A percentile compares a stretch with the other conserved stretches of the same genome.
These are phyloP conservation scores for Aldrovandia affinis DNA, from an alignment of 2,797 vertebrate genomes.

Conservation along the genomic window DNA sequence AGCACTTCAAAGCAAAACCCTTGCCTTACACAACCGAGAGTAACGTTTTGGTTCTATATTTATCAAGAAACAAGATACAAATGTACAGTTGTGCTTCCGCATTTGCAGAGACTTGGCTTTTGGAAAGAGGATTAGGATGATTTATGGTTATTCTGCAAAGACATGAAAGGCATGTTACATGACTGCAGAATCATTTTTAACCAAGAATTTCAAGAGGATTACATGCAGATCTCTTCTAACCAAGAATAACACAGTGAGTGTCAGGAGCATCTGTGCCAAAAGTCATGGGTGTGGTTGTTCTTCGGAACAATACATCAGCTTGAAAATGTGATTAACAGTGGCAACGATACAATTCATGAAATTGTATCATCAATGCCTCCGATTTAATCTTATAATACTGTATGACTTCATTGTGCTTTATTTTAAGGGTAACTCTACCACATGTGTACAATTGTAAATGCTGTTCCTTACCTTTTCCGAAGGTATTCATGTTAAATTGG, in stretches of 20 bases:
- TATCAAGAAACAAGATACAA: conserved; percentile 32
- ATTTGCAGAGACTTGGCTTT: conserved; percentile 37
- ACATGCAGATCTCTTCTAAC: conserved; percentile 33
- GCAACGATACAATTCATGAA: background rate
- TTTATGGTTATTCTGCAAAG: conserved; percentile 29
- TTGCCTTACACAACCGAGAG: background rate
- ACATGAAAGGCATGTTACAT: conserved; percentile 37
- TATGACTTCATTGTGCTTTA: background rate
- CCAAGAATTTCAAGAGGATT: conserved; percentile 42
- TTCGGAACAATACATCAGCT: background rate
- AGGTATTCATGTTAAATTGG: background rate
- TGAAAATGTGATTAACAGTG: background rate
- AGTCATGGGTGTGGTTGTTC: conserved; percentile 7
- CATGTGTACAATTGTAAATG: background rate
- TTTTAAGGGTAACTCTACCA: background rate
- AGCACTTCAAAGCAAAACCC: conserved; percentile 23
- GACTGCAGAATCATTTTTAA: conserved; percentile 39
- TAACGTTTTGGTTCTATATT: conserved; percentile 34
- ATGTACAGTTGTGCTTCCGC: conserved; percentile 15
- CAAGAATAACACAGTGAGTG: conserved; percentile 35
- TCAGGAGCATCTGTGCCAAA: conserved; percentile 37
- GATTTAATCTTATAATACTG: background rate
- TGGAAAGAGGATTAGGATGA: conserved; percentile 38
- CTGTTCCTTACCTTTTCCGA: background rate
- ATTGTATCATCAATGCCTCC: background rate